These are phyloP conservation scores for Blastobasis lacticolella DNA, from an alignment of 2,888 invertebrate genomes.

Conservation along the genomic window DNA sequence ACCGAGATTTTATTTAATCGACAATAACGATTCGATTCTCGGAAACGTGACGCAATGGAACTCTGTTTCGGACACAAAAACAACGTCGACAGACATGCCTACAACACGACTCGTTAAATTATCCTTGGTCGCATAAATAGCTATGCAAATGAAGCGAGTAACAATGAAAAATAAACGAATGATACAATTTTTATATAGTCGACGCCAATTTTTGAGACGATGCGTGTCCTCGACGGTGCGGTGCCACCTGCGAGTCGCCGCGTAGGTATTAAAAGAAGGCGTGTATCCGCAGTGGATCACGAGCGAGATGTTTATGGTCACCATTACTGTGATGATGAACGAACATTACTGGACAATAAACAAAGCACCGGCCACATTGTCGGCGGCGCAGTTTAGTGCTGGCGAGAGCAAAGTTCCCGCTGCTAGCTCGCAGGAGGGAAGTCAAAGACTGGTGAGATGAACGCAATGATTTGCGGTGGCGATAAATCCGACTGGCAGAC, in stretches of 20 bases:
- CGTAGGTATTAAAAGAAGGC: neutral
- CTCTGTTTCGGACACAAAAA: conserved; percentile 13
- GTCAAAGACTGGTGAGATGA: conserved; percentile 35
- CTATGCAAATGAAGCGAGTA: conserved; percentile 22
- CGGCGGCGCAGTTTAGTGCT: neutral
- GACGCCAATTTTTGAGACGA: no score
- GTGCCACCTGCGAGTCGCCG: no score
- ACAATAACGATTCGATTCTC: conserved; percentile 18
- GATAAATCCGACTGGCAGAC: conserved; percentile 51
- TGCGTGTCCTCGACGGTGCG: no score
- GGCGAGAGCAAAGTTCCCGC: conserved; percentile 4
- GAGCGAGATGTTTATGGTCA: neutral
- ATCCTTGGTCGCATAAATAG: conserved; percentile 19
- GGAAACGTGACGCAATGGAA: conserved; percentile 24
- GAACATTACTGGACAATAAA: neutral
- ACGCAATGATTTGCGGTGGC: conserved; percentile 57
- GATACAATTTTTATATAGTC: no score
- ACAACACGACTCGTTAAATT: conserved; percentile 13
- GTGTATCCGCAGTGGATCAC: neutral
- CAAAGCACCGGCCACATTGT: neutral
- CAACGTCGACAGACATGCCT: conserved; percentile 2
- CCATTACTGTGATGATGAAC: neutral
- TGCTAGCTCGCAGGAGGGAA: conserved; percentile 21
- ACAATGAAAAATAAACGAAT: neutral
- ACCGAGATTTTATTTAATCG: conserved; percentile 24